Percentiles rank a stretch among this genome's conserved stretches.
These are phyloP conservation scores for Pithecia hirsuta DNA, from an alignment of 2,797 vertebrate species.

Conservation along the genomic window DNA sequence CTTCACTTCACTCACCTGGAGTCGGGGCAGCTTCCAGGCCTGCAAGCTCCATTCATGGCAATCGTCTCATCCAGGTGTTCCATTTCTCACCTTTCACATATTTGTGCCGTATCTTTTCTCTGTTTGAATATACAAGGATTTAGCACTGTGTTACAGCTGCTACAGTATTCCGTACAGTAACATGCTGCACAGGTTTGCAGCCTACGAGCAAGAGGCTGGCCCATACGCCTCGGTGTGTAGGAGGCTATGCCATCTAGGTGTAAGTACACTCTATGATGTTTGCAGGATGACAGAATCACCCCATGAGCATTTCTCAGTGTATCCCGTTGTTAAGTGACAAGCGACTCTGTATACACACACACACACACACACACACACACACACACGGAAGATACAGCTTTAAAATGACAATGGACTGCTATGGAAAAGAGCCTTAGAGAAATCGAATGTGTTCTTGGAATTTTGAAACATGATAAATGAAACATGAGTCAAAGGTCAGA, in stretches of 20 bases:
- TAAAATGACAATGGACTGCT: background rate
- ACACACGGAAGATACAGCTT: background rate
- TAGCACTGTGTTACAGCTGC: fast-evolving
- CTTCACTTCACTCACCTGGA: background rate
- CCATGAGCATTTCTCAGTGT: background rate
- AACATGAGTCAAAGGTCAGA: background rate
- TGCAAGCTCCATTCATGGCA: no score
- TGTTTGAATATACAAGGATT: no score
- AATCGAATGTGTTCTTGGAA: background rate
- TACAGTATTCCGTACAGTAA: background rate
- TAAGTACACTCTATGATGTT: background rate
- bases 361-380: background rate
- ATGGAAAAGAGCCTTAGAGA: background rate
- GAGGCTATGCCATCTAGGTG: background rate
- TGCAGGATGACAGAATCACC: background rate
- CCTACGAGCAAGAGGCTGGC: background rate
- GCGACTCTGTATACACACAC: background rate
- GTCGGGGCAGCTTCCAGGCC: background rate
- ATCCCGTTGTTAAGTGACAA: background rate
- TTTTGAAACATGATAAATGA: background rate
- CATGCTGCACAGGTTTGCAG: background rate
- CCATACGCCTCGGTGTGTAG: background rate
- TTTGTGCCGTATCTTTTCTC: background rate
- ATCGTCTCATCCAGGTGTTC: no score
- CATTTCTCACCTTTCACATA: background rate